phyloP scores from a whole-genome alignment of 2,888 invertebrate species.

The Byasa hedistus region DNA sequence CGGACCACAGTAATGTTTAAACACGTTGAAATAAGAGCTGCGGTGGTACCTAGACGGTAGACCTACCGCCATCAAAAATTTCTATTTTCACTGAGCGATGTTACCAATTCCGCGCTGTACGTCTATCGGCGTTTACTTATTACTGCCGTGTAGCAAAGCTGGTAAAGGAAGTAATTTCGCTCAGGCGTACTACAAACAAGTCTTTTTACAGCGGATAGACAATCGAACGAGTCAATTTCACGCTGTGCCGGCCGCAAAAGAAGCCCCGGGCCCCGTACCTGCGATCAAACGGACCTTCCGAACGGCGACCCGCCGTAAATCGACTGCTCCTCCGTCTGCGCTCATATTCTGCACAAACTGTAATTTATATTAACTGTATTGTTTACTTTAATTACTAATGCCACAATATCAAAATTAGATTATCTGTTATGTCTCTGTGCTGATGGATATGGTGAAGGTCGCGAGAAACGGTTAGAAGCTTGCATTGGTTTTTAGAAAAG shows the following conservation, averaged over 20 bases:
- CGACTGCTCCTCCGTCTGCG: constrained; percentile 40
- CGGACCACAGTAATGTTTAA: too few relatives aligned
- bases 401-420: too few relatives aligned
- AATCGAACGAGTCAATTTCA: constrained; percentile 70
- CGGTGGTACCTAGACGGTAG: too few relatives aligned
- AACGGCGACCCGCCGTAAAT: constrained; percentile 48
- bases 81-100: background rate
- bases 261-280: constrained; percentile 43
- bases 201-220: constrained; percentile 54
- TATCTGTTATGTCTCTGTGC: too few relatives aligned
- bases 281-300: constrained; percentile 49
- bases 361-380: constrained; percentile 34
- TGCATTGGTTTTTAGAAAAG: too few relatives aligned
- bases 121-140: constrained; percentile 21
- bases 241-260: constrained; percentile 58
- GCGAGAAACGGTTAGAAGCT: too few relatives aligned
- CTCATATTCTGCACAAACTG: constrained; percentile 32
- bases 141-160: constrained; percentile 22
- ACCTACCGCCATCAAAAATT: background rate
- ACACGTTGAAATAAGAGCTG: too few relatives aligned
- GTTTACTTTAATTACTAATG: too few relatives aligned
- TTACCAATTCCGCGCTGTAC: constrained; percentile 18
- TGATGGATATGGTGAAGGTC: too few relatives aligned
- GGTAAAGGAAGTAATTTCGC: constrained; percentile 40
- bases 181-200: constrained; percentile 45